phyloP scores from a whole-genome alignment of 1,140 invertebrate genomes.

The Ruditapes philippinarum region DNA sequence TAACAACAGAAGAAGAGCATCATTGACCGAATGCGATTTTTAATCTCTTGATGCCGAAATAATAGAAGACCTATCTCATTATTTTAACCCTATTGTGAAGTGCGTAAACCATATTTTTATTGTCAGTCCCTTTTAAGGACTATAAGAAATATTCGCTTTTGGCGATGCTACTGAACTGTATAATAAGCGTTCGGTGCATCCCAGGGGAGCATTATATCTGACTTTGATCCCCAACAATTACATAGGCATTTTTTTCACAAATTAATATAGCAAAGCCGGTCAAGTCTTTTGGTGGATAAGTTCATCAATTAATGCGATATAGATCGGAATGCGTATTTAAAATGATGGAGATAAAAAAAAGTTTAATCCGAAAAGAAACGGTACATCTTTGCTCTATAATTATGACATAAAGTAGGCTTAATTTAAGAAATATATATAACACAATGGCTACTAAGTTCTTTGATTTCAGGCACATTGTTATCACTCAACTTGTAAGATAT shows the following conservation, averaged over 20 bases:
- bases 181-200: not conserved
- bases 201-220: not conserved
- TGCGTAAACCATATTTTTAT: constrained; percentile 29
- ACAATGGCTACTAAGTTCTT: too few species aligned
- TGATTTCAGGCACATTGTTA: too few species aligned
- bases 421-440: too few species aligned
- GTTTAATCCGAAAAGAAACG: too few species aligned
- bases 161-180: not conserved
- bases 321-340: not conserved
- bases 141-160: not conserved
- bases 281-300: not conserved
- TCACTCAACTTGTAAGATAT: too few species aligned
- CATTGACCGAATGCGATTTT: constrained; percentile 46
- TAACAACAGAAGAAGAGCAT: not conserved
- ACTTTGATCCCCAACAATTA: constrained; percentile 42
- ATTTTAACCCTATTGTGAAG: constrained; percentile 15
- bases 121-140: constrained; percentile 12
- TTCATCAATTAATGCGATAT: not conserved
- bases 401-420: too few species aligned
- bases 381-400: too few species aligned
- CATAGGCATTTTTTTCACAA: not conserved
- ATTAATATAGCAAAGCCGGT: not conserved
- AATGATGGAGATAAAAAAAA: not conserved
- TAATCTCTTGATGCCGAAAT: constrained; percentile 29
- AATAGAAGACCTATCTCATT: constrained; percentile 28